Conservation (phyloP, 1,140 invertebrate genomes). For the Cydia pomonella region DNA sequence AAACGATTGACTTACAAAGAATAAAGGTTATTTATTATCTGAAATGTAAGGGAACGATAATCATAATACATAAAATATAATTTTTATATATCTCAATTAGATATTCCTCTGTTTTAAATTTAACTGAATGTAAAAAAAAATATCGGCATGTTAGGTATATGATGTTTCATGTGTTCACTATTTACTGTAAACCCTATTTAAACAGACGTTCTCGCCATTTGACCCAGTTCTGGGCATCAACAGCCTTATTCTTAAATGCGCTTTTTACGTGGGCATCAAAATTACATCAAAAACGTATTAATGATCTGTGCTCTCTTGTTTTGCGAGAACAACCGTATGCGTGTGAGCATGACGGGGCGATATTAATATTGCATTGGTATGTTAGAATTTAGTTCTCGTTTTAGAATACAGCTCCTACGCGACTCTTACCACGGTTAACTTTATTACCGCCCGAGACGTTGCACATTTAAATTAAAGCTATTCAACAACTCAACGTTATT, state of each 20-base stretch:
- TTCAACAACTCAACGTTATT: slow-evolving; percentile 11
- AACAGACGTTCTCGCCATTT: slow-evolving; percentile 4
- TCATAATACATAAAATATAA: too few relatives aligned
- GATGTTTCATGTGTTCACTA: neutral
- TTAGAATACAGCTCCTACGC: neutral
- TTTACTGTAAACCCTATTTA: neutral
- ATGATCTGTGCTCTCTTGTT: neutral
- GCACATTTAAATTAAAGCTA: slow-evolving; percentile 26
- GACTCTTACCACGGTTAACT: slow-evolving; percentile 1
- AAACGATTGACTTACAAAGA: too few relatives aligned
- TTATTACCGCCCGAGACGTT: neutral
- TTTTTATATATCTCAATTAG: too few relatives aligned
- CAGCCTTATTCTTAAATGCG: neutral
- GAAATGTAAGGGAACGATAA: too few relatives aligned
- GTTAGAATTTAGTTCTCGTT: neutral
- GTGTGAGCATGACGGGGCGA: neutral
- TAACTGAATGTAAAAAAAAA: too few relatives aligned
- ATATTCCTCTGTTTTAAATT: too few relatives aligned
- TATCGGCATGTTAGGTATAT: neutral
- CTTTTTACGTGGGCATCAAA: neutral
- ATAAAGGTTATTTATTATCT: too few relatives aligned
- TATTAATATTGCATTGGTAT: neutral
- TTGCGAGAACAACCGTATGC: neutral
- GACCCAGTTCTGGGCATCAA: slow-evolving; percentile 3
- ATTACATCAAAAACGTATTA: neutral